Percentiles rank a stretch among this genome's conserved stretches.
These are phyloP conservation scores for Agriopis marginaria DNA, from an alignment of 2,888 invertebrate species.

Conservation along the genomic window DNA sequence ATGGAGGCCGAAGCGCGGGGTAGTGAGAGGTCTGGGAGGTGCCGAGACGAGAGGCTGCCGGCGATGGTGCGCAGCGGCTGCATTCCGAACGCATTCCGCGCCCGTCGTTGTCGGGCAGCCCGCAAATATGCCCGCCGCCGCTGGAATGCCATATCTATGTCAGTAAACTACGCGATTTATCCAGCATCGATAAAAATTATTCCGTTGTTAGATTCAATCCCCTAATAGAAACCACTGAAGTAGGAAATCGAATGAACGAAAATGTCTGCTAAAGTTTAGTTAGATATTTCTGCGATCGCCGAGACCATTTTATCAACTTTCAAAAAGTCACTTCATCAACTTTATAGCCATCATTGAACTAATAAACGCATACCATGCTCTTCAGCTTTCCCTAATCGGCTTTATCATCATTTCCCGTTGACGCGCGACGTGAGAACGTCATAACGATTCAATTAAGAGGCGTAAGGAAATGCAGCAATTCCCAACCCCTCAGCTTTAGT, in stretches of 20 bases:
- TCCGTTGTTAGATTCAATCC: slow-evolving; percentile 12
- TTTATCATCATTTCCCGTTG: slow-evolving; percentile 6
- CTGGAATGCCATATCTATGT: slow-evolving; percentile 56
- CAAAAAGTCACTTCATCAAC: not conserved
- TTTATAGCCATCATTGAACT: slow-evolving; percentile 5
- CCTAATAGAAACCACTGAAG: slow-evolving; percentile 11
- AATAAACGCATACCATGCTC: slow-evolving; percentile 8
- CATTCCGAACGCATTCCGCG: slow-evolving; percentile 77
- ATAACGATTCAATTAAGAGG: slow-evolving; percentile 31
- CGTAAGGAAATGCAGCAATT: slow-evolving; percentile 26
- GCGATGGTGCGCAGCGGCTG: slow-evolving; percentile 52
- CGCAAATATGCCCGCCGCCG: slow-evolving; percentile 49
- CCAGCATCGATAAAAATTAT: slow-evolving; percentile 34
- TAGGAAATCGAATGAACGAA: not conserved
- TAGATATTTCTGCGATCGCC: not conserved
- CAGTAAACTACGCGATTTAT: slow-evolving; percentile 53
- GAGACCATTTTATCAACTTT: not conserved
- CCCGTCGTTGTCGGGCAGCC: slow-evolving; percentile 28
- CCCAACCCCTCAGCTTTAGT: slow-evolving; percentile 29
- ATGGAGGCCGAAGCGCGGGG: slow-evolving; percentile 44
- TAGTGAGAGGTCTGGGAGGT: slow-evolving; percentile 52
- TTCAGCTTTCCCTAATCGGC: not conserved
- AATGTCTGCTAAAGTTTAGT: not conserved
- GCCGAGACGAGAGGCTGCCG: slow-evolving; percentile 6
- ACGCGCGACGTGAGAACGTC: slow-evolving; percentile 11